These are phyloP conservation scores for Gallirallus australis DNA, from an alignment of 2,797 vertebrate genomes.

Conservation along the genomic window DNA sequence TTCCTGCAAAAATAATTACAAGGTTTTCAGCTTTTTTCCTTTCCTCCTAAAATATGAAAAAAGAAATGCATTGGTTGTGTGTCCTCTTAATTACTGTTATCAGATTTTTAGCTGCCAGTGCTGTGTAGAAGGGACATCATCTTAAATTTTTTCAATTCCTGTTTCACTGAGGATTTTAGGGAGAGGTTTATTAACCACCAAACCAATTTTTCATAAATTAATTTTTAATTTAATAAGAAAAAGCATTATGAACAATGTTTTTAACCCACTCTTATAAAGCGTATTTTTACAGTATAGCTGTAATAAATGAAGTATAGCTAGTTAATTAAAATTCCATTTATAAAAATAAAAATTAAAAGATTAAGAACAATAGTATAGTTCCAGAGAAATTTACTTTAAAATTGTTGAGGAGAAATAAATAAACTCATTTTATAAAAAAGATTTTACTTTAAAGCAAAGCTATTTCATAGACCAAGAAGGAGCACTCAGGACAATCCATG, in stretches of 20 bases:
- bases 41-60: neutral
- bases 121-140: neutral
- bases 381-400: neutral
- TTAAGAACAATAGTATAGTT: neutral
- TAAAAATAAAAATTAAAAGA: neutral
- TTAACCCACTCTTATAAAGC: neutral
- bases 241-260: fast-evolving
- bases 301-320: neutral
- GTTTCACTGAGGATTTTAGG: neutral
- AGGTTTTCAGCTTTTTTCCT: neutral
- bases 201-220: neutral
- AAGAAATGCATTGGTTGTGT: neutral
- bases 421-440: neutral
- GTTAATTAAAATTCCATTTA: neutral
- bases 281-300: neutral
- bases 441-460: neutral
- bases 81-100: neutral
- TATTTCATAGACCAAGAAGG: neutral
- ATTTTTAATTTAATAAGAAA: neutral
- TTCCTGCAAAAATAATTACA: neutral
- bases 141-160: conserved; percentile 2
- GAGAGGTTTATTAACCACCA: neutral
- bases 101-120: neutral
- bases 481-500: neutral
- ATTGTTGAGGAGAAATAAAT: neutral